Evolutionary conservation across 2,113 vertebrate genomes (phyloP).

Genomic region (Chitala chitala): DNA sequence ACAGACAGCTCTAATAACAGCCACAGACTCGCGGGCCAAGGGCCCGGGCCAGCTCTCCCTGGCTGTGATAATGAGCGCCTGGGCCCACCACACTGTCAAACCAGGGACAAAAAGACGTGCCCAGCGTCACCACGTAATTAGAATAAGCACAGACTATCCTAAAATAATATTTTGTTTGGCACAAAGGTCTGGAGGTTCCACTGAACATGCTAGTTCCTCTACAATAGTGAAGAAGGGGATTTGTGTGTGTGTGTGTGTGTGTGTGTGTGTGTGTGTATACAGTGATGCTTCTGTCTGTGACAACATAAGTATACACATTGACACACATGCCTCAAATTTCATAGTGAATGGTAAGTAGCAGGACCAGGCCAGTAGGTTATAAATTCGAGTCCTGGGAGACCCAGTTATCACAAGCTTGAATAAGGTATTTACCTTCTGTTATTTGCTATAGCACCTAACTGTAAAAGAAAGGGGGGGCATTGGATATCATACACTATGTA

Average conservation of each 20-base stretch:
- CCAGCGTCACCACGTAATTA: conserved; percentile 75
- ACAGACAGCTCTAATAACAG: conserved; percentile 70
- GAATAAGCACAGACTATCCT: conserved; percentile 64
- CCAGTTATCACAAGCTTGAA: too few species aligned
- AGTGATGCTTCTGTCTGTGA: too few species aligned
- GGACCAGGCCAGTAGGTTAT: too few species aligned
- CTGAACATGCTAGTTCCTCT: conserved; percentile 60
- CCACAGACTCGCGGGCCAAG: conserved; percentile 64
- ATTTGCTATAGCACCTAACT: background rate
- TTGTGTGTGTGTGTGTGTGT: conserved; percentile 39
- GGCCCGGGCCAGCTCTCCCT: conserved; percentile 65
- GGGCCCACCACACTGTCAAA: conserved; percentile 68
- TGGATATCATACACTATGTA: background rate
- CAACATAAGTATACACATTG: too few species aligned
- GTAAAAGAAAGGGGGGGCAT: background rate
- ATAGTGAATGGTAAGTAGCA: too few species aligned
- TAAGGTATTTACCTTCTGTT: too few species aligned
- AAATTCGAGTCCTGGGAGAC: too few species aligned
- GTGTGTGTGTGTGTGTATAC: conserved; percentile 36
- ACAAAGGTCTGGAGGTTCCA: too few species aligned
- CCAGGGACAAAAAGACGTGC: conserved; percentile 55
- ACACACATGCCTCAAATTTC: too few species aligned
- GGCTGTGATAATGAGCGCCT: conserved; percentile 77
- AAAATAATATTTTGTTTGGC: conserved; percentile 75
- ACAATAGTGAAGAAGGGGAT: conserved; percentile 5